phyloP scores from a whole-genome alignment of 2,113 vertebrate genomes.

The Pedionomus torquatus region DNA sequence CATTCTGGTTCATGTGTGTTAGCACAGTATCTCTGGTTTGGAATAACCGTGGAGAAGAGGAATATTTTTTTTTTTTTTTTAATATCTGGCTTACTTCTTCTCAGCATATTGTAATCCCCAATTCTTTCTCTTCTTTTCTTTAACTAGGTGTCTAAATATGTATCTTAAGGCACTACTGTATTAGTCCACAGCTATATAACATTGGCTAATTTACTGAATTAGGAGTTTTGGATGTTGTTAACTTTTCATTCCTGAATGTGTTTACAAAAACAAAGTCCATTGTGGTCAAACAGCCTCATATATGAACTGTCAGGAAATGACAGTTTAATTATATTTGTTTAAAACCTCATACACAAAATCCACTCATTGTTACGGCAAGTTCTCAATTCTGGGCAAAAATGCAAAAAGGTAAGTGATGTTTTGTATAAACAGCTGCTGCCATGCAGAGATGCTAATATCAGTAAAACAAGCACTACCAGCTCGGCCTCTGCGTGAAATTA shows the following conservation, averaged over 20 bases:
- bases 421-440: conserved; percentile 1
- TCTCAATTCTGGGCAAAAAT: not conserved
- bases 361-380: not conserved
- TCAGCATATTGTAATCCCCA: not conserved
- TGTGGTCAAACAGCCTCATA: not conserved
- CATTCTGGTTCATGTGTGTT: not conserved
- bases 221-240: not conserved
- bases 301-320: not conserved
- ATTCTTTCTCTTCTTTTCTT: not conserved
- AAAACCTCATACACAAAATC: not conserved
- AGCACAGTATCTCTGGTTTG: not conserved
- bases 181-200: rapidly evolving
- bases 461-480: not conserved
- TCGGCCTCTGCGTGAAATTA: not conserved
- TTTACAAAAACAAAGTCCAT: not conserved
- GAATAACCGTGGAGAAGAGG: not conserved
- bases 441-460: not conserved
- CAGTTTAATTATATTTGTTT: conserved; percentile 14
- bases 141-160: not conserved
- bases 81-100: not conserved
- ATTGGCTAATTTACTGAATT: not conserved
- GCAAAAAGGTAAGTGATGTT: not conserved
- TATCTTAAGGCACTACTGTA: not conserved
- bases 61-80: not conserved
- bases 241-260: not conserved